Evolutionary conservation across 2,797 vertebrate species (phyloP).

Genomic region (Apogon talboti): DNA sequence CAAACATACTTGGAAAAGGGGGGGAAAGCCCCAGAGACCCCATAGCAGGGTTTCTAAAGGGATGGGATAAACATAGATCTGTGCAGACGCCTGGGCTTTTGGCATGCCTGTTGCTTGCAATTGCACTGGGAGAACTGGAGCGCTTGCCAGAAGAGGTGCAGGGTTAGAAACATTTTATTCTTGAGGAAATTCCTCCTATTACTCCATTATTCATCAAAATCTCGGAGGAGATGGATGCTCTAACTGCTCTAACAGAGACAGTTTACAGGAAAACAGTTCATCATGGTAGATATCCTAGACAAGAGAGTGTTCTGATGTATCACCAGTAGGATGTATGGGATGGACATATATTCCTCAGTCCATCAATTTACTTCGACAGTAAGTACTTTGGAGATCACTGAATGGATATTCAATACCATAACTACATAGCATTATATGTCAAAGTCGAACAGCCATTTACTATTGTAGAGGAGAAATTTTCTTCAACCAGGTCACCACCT

Average conservation of each 20-base stretch:
- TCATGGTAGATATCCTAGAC: slow-evolving; percentile 65
- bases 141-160: slow-evolving; percentile 75
- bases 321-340: slow-evolving; percentile 63
- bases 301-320: slow-evolving; percentile 69
- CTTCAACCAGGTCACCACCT: slow-evolving; percentile 70
- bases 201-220: slow-evolving; percentile 81
- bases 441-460: slow-evolving; percentile 46
- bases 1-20: slow-evolving; percentile 58
- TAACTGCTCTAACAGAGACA: slow-evolving; percentile 81
- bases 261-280: slow-evolving; percentile 69
- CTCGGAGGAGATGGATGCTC: slow-evolving; percentile 73
- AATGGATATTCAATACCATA: slow-evolving; percentile 71
- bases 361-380: slow-evolving; percentile 75
- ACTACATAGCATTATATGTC: slow-evolving; percentile 61
- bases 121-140: slow-evolving; percentile 69
- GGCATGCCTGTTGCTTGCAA: slow-evolving; percentile 58
- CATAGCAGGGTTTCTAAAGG: slow-evolving; percentile 70
- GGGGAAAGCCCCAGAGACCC: slow-evolving; percentile 73
- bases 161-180: slow-evolving; percentile 82
- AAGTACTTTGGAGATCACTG: slow-evolving; percentile 68
- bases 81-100: slow-evolving; percentile 66
- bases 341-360: slow-evolving; percentile 68
- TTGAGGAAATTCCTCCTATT: slow-evolving; percentile 81
- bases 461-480: slow-evolving; percentile 50
- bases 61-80: slow-evolving; percentile 75